Evolutionary conservation across 2,797 vertebrate genomes (phyloP).

Genomic region (Heteromormyrus szaboi): DNA sequence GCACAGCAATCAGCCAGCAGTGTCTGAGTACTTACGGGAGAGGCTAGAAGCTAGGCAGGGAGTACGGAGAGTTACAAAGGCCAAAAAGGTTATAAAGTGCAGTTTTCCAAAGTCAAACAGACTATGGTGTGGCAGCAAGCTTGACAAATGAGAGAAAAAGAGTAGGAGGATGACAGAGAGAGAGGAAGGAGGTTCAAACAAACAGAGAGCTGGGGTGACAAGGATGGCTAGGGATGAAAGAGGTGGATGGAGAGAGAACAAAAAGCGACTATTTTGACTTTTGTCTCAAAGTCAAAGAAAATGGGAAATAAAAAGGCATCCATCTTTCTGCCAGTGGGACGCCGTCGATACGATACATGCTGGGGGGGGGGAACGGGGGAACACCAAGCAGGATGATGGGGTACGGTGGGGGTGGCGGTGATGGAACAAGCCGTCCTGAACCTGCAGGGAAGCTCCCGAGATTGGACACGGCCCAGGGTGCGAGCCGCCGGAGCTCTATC

Average conservation of each 20-base stretch:
- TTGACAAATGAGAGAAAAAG: neutral
- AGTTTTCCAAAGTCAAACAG: neutral
- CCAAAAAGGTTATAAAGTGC: neutral
- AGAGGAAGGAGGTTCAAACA: conserved; percentile 8
- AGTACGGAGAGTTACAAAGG: neutral
- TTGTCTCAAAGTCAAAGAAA: conserved; percentile 4
- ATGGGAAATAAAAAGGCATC: neutral
- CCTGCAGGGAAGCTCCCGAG: neutral
- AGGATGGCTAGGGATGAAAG: neutral
- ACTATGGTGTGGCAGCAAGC: neutral
- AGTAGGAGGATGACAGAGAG: neutral
- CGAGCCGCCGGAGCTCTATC: too few species aligned
- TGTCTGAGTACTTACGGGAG: neutral
- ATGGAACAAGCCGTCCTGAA: neutral
- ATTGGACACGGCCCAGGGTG: neutral
- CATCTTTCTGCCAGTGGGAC: neutral
- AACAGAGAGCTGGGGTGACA: neutral
- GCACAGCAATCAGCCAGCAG: neutral
- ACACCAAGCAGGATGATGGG: neutral
- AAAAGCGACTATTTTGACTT: neutral
- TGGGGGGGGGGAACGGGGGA: neutral
- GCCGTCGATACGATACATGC: neutral
- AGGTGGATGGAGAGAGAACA: neutral
- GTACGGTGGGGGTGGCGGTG: neutral
- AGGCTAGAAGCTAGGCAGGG: neutral